Evolutionary conservation across 1,140 invertebrate species (phyloP).

Genomic region (Coelopa frigida): DNA sequence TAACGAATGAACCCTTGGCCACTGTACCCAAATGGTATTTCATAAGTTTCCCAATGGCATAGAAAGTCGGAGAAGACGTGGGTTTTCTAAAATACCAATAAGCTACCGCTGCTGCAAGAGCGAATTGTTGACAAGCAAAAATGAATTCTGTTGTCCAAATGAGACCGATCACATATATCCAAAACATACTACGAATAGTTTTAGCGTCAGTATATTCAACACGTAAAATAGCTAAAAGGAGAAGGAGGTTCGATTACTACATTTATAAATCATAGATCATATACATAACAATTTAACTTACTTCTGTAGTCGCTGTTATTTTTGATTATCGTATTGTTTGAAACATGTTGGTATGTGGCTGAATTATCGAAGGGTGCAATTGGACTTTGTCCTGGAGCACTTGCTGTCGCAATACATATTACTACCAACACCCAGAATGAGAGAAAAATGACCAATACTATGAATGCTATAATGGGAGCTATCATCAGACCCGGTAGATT

Average conservation of each 20-base stretch:
- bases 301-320: conserved; percentile 16
- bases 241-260: neutral
- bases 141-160: conserved; percentile 89
- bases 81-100: conserved; percentile 73
- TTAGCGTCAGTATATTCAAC: conserved; percentile 61
- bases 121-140: conserved; percentile 84
- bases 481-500: conserved; percentile 78
- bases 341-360: conserved; percentile 14
- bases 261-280: neutral
- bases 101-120: conserved; percentile 80
- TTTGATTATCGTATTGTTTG: too few species aligned
- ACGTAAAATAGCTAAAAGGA: conserved; percentile 51
- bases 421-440: conserved; percentile 79
- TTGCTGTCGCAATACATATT: conserved; percentile 57
- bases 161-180: conserved; percentile 81
- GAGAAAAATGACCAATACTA: conserved; percentile 70
- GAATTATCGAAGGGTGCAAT: conserved; percentile 35
- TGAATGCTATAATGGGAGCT: conserved; percentile 80
- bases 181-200: conserved; percentile 84
- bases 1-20: conserved; percentile 83
- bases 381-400: conserved; percentile 45
- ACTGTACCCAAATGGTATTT: conserved; percentile 87
- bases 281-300: conserved; percentile 17
- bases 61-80: conserved; percentile 56
- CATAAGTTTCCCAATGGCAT: conserved; percentile 65